Percentiles rank a stretch among this genome's conserved stretches.
Evolutionary conservation across 2,888 invertebrate genomes (phyloP).

Genomic region (Agrypnus murinus): DNA sequence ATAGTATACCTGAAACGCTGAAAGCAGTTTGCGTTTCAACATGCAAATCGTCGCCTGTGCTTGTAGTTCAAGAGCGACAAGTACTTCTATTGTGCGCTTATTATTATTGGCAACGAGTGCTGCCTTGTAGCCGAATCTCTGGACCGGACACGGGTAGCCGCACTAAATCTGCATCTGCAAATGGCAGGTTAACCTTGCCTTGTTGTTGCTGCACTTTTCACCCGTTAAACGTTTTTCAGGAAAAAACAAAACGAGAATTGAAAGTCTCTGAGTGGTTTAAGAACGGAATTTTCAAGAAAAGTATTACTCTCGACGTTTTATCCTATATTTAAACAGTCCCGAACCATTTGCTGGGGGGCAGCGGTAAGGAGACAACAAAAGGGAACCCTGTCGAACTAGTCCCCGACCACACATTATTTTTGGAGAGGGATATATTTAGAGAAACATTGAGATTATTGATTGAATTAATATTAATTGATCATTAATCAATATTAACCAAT

Average conservation of each 20-base stretch:
- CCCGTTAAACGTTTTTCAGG: constrained; percentile 18
- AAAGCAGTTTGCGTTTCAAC: constrained; percentile 49
- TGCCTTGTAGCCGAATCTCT: constrained; percentile 58
- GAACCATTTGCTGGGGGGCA: no score
- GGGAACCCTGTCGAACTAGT: no score
- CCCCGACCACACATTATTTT: no score
- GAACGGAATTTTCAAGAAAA: no score
- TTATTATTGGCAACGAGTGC: constrained; percentile 57
- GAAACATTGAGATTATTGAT: no score
- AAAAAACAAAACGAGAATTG: constrained; percentile 4
- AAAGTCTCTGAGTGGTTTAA: not conserved
- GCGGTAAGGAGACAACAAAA: no score
- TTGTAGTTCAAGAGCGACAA: constrained; percentile 60
- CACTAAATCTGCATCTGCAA: constrained; percentile 63
- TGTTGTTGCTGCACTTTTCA: constrained; percentile 29
- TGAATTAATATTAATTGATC: no score
- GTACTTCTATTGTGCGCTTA: constrained; percentile 59
- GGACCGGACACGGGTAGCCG: constrained; percentile 59
- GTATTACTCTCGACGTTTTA: no score
- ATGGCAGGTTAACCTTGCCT: constrained; percentile 53
- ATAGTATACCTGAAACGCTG: constrained; percentile 30
- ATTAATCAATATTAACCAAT: no score
- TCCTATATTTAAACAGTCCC: no score
- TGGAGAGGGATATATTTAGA: no score
- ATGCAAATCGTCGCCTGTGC: constrained; percentile 60